A percentile compares a stretch with the other conserved stretches of the same genome.
phyloP scores from a whole-genome alignment of 1,140 invertebrate species.

The Drosophila prosaltans region DNA sequence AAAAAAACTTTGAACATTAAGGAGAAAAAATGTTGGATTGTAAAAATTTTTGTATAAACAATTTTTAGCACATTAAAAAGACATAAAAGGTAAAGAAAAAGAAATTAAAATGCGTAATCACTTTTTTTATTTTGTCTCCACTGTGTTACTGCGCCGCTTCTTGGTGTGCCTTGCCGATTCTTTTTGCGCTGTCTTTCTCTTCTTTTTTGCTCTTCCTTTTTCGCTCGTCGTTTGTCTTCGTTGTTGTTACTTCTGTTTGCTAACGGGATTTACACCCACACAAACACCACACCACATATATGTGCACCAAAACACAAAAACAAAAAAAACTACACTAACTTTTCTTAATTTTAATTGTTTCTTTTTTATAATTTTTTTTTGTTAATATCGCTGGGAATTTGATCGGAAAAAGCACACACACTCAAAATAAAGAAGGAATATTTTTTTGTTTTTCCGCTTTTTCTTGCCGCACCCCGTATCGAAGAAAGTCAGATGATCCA shows the following conservation, averaged over 20 bases:
- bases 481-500: neutral
- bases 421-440: neutral
- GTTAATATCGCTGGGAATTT: constrained; percentile 5
- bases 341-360: constrained; percentile 6
- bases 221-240: constrained; percentile 30
- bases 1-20: constrained; percentile 22
- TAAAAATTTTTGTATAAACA: constrained; percentile 25
- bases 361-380: neutral
- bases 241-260: constrained; percentile 20
- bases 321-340: neutral
- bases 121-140: constrained; percentile 33
- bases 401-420: neutral
- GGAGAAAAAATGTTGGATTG: constrained; percentile 26
- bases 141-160: constrained; percentile 26
- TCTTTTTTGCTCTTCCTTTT: constrained; percentile 46
- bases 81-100: constrained; percentile 14
- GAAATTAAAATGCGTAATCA: constrained; percentile 62
- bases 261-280: constrained; percentile 14
- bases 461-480: constrained; percentile 9
- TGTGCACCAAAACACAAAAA: constrained; percentile 9
- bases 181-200: constrained; percentile 29
- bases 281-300: neutral
- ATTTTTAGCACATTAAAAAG: neutral
- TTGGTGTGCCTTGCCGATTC: constrained; percentile 12
- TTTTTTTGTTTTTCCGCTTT: constrained; percentile 5